Evolutionary conservation across 2,888 invertebrate genomes (phyloP), one percentile per base, ranked within the genome.

Genomic region (Hydropsyche betteni): DNA sequence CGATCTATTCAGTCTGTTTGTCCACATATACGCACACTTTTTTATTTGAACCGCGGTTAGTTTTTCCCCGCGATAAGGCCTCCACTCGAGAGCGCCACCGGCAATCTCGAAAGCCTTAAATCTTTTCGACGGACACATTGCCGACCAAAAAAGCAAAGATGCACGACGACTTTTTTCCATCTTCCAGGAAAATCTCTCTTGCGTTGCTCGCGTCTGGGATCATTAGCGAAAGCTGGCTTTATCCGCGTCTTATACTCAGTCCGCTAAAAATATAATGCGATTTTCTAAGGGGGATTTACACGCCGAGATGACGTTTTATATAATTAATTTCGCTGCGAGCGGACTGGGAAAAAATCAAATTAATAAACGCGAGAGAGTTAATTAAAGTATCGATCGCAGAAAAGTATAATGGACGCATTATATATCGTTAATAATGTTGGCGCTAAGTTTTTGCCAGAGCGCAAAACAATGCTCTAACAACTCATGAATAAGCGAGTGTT

Each of bases 71-170:
- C 69, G 69, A 69, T 69, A 69, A 69, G 69, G 50, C 50, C 12
- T 36, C 55, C 58, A 8, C 16, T 58, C 24, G n/a, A 4, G 38
- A 12, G n/a, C 50, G n/a, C 69, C 24, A 38, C 8, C 69, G 24
- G 69, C 69, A 69, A 69, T 69, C 69, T 69, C 14, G 44, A 69
- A 69, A 69, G 69, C 69, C 69, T 44, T 69, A 69, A 69, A 69
- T 69, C 69, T 69, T 69, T 69, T 69, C 14, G 51, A 34, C 69
- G 69, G 69, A 69, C 69, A 69, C 51, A 69, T 51, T 44, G 69
- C 10, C 38, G 69, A 69, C 69, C 12, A 51, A 69, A 69, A 69
- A 69, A 69, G 44, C 51, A 51, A 16, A 44, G 68, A 34, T 68
- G 68, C 68, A 68, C 36, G 68, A 34, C 36, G 68, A 14, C 6